phyloP scores from a whole-genome alignment of 2,113 vertebrate species.

The Nyctibius bracteatus region DNA sequence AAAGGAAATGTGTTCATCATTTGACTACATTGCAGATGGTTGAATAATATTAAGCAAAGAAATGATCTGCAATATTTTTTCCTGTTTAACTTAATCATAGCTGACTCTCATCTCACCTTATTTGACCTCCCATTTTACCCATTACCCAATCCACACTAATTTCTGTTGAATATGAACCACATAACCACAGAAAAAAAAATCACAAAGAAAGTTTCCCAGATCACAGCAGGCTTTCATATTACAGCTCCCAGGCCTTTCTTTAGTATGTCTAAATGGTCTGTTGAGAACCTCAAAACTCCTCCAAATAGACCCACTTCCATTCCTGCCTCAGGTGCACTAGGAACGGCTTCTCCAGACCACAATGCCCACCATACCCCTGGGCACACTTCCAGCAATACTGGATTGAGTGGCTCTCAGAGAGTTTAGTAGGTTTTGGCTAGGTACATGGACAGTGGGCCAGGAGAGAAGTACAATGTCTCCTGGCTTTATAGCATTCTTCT shows the following conservation, averaged over 20 bases:
- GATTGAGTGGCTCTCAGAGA: not conserved
- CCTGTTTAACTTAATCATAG: not conserved
- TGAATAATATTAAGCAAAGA: not conserved
- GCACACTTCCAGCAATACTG: not conserved
- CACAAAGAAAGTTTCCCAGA: not conserved
- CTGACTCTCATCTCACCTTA: not conserved
- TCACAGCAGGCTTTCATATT: not conserved
- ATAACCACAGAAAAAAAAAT: not conserved
- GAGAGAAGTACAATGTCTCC: not conserved
- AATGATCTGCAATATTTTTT: not conserved
- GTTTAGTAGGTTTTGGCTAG: not conserved
- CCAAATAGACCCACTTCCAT: not conserved
- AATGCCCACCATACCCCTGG: fast-evolving
- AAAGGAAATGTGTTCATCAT: not conserved
- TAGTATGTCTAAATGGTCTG: not conserved
- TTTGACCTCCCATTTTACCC: not conserved
- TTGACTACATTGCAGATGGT: not conserved
- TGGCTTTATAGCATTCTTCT: not conserved
- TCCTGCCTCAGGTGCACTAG: not conserved
- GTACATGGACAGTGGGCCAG: not conserved
- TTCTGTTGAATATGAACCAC: not conserved
- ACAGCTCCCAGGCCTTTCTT: not conserved
- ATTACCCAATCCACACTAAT: not conserved
- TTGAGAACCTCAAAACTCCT: not conserved
- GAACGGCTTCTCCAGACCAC: not conserved